Conservation (phyloP, 2,888 invertebrate genomes). For the Synergus umbraculus region DNA sequence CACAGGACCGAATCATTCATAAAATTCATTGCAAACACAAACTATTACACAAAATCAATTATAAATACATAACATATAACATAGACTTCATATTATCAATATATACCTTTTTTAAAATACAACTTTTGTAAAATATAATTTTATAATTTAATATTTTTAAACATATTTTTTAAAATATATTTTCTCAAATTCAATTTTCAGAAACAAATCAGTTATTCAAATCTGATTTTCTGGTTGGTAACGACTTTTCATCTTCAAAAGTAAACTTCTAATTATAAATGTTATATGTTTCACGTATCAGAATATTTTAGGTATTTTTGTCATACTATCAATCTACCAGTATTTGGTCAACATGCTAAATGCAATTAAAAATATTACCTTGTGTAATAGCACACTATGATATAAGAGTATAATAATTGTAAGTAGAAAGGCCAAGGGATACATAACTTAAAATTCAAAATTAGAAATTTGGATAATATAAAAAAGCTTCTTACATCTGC, state of each 20-base stretch:
- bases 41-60: slow-evolving; percentile 32
- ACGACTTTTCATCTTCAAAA: slow-evolving; percentile 47
- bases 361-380: slow-evolving; percentile 50
- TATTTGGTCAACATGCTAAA: slow-evolving; percentile 66
- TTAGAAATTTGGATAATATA: not conserved
- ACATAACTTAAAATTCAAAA: not conserved
- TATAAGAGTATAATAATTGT: not conserved
- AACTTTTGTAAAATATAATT: slow-evolving; percentile 56
- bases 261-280: slow-evolving; percentile 35
- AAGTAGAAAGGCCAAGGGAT: slow-evolving; percentile 1
- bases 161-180: slow-evolving; percentile 47
- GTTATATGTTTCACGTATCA: slow-evolving; percentile 38
- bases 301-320: slow-evolving; percentile 50
- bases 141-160: slow-evolving; percentile 44
- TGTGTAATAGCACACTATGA: slow-evolving; percentile 17
- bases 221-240: slow-evolving; percentile 9
- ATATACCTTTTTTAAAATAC: slow-evolving; percentile 44
- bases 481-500: too few relatives aligned
- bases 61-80: slow-evolving; percentile 31
- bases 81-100: slow-evolving; percentile 38
- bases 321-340: slow-evolving; percentile 59
- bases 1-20: slow-evolving; percentile 25
- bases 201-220: slow-evolving; percentile 17
- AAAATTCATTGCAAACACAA: slow-evolving; percentile 39
- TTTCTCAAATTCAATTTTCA: not conserved